Evolutionary conservation across 2,113 vertebrate species (phyloP), one percentile per base, ranked within the genome.

Genomic region (Pygoscelis antarcticus): DNA sequence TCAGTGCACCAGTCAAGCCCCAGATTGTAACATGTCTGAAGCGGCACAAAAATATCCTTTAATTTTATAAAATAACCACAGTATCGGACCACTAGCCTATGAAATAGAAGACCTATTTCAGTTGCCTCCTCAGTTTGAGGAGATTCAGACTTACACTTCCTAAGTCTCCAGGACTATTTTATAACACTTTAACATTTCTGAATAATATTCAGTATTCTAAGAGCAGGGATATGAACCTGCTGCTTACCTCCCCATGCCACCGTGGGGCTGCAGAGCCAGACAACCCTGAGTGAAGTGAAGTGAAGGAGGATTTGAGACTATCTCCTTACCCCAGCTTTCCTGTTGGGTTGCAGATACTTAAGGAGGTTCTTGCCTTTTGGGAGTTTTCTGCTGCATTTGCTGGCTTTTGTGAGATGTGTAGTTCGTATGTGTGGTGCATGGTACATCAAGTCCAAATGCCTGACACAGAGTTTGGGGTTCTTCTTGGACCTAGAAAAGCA

Each of bases 21-120:
- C 65, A 82, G 80, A 81, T 79, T 92, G 75, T 93, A 90, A 83
- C 57, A 21, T 49, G 47, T 80, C 71, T 92, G 89, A 94, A 93
- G 75, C 32, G 13, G 32, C 78, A 78, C 0, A 0, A 55, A 79
- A 80, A 91, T 84, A 22, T 27, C 40, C 23, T 95, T 91, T 79
- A 71, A 85, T 92, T 97, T 91, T 87, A 52, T 66, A 64, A 64
- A 95, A 93, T 87, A 81, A 89, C 32, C 55, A 19, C 47, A n/a
- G 89, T 60, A 52, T 79, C 89, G 75, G 87, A 82, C 81, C 91
- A 96, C 51, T 96, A 52, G 42, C 77, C 86, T 84, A 46, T 89
- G 91, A 91, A 96, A 96, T 86, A 92, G 86, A 85, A 95, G 80
- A 89, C 47, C 47, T 87, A 84, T 55, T 95, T 96, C 65, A 93